Percentiles rank a stretch among this genome's conserved stretches.
Conservation (phyloP, 2,888 invertebrate genomes). For the Chloroclysta siterata region DNA sequence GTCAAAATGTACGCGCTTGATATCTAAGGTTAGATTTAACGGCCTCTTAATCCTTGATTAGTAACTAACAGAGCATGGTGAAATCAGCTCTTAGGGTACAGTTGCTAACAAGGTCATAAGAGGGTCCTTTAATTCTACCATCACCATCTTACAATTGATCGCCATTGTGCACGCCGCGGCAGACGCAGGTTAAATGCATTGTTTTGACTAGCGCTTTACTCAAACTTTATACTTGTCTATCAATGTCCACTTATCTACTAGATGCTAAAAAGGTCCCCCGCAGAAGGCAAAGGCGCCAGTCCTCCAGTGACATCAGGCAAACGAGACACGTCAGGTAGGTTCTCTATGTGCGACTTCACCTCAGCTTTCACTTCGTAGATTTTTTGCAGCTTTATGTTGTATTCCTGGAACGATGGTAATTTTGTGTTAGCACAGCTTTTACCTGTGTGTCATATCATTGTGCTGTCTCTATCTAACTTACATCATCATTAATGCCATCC, state of each 20-base stretch:
- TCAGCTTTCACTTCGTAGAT: conserved; percentile 94
- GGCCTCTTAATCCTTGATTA: too few relatives aligned
- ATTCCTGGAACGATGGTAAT: conserved; percentile 88
- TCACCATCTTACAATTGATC: too few relatives aligned
- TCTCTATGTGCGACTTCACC: conserved; percentile 96
- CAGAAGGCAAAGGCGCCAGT: conserved; percentile 96
- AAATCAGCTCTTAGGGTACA: too few relatives aligned
- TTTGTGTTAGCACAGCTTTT: not conserved
- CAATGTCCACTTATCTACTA: conserved; percentile 54
- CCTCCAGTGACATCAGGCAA: conserved; percentile 97
- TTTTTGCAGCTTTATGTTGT: conserved; percentile 94
- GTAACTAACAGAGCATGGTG: too few relatives aligned
- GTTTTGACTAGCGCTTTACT: too few relatives aligned
- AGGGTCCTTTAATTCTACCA: too few relatives aligned
- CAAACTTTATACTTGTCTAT: too few relatives aligned
- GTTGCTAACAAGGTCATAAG: too few relatives aligned
- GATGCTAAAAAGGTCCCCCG: conserved; percentile 95
- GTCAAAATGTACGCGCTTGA: too few relatives aligned
- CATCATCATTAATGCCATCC: not conserved
- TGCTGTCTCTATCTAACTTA: not conserved
- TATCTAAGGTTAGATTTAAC: too few relatives aligned
- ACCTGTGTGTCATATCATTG: not conserved
- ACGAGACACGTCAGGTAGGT: conserved; percentile 96
- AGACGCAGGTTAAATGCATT: too few relatives aligned
- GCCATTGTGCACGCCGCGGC: too few relatives aligned